Conservation (phyloP, 2,888 invertebrate genomes). For the Macrosiphum euphorbiae region DNA sequence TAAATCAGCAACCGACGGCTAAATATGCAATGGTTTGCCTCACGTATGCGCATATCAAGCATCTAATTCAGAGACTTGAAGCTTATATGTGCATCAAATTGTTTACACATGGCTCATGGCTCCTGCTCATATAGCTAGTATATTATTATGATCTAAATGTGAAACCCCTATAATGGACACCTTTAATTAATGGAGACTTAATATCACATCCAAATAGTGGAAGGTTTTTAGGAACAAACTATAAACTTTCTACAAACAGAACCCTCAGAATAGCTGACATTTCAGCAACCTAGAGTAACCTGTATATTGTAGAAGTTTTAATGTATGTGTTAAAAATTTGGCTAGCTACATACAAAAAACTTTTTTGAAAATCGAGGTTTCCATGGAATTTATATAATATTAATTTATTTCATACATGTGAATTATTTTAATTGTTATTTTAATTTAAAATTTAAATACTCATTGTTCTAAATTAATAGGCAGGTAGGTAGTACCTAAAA, state of each 20-base stretch:
- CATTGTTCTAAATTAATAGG: not conserved
- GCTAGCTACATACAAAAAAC: not conserved
- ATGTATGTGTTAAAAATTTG: not conserved
- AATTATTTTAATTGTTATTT: not conserved
- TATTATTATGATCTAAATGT: too few relatives aligned
- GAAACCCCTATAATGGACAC: too few relatives aligned
- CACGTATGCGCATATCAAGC: too few relatives aligned
- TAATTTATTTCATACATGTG: not conserved
- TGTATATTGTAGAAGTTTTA: not conserved
- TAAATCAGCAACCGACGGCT: too few relatives aligned
- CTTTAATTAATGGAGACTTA: not conserved
- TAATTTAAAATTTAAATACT: not conserved
- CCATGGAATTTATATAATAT: not conserved
- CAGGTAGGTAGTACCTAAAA: not conserved
- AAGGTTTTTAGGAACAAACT: not conserved
- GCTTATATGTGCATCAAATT: too few relatives aligned
- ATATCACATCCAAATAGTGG: not conserved
- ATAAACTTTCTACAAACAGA: too few relatives aligned
- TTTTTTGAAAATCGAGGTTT: constrained; percentile 24
- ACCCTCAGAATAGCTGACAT: too few relatives aligned
- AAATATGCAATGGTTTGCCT: too few relatives aligned
- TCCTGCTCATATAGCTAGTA: too few relatives aligned
- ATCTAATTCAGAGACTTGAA: too few relatives aligned
- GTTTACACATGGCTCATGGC: too few relatives aligned
- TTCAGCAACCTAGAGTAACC: not conserved